Evolutionary conservation across 2,797 vertebrate genomes (phyloP).

Genomic region (Hephaestus fuliginosus): DNA sequence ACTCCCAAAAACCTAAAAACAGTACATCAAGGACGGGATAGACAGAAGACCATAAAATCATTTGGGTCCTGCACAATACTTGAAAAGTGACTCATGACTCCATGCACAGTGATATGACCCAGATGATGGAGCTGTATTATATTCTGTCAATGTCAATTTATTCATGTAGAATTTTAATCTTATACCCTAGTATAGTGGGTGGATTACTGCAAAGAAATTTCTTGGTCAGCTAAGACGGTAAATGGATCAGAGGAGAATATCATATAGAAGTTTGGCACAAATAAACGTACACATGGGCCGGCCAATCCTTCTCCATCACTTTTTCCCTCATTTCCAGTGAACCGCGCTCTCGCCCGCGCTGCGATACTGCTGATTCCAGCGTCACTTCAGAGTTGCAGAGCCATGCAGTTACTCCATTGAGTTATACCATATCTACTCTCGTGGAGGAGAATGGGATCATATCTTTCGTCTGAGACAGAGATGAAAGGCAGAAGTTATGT

Average conservation of each 20-base stretch:
- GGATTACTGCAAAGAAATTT: slow-evolving; percentile 74
- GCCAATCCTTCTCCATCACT: slow-evolving; percentile 50
- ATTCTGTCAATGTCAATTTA: slow-evolving; percentile 72
- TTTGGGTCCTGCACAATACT: slow-evolving; percentile 6
- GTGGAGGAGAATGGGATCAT: slow-evolving; percentile 58
- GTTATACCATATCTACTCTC: slow-evolving; percentile 62
- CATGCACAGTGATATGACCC: slow-evolving; percentile 25
- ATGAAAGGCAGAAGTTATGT: slow-evolving; percentile 57
- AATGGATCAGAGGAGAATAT: slow-evolving; percentile 77
- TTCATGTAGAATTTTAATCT: slow-evolving; percentile 68
- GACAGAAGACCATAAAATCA: not conserved
- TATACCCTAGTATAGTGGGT: slow-evolving; percentile 42
- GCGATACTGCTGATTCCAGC: slow-evolving; percentile 77
- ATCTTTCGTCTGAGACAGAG: slow-evolving; percentile 54
- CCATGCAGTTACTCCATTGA: slow-evolving; percentile 79
- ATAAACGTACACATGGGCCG: slow-evolving; percentile 34
- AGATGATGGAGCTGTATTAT: slow-evolving; percentile 56
- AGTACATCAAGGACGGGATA: not conserved
- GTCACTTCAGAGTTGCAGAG: slow-evolving; percentile 76
- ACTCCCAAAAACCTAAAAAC: not conserved
- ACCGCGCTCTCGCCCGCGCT: slow-evolving; percentile 37
- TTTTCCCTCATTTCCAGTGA: slow-evolving; percentile 50
- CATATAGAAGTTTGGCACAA: slow-evolving; percentile 66
- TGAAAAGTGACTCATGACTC: slow-evolving; percentile 47
- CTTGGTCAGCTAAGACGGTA: slow-evolving; percentile 81